Evolutionary conservation across 2,797 vertebrate species (phyloP), one percentile per base, ranked within the genome.

Genomic region (Bryconaethiops microstoma): DNA sequence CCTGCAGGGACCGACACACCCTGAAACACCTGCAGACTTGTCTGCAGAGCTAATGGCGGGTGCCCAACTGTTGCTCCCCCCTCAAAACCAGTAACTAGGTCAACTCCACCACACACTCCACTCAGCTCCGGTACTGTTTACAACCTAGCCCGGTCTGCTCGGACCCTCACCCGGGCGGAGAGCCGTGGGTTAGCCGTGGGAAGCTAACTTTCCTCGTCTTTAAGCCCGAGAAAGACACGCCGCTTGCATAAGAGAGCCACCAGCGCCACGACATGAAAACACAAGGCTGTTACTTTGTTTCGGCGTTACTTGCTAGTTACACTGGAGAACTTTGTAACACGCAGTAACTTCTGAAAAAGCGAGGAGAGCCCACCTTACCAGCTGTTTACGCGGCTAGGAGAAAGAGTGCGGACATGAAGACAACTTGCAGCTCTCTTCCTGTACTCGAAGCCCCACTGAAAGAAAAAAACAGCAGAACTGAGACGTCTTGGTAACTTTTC

Each of bases 391-490:
- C 83, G 74, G 87, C 88, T 79, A 81, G 4, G 2, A 78, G 80
- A 70, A 87, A 88, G 89, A 84, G 83, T 87, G 92, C 91, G 90
- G 92, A 92, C 94, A 95, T 95, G 92, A 60, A 94, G 91, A 89
- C 91, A 90, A 91, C 84, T 90, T 89, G 90, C 60, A 35, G 35
- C 35, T 35, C 89, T 87, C 82, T 42, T 67, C 65, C 60, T 23
- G 2, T 14, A 4, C 12, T 40, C 63, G 29, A 39, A 29, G 16
- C 63, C 29, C 7, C 14, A 64, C 62, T 0, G 13, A 63, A 62
- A 29, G 2, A 45, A 45, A 45, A 45, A 45, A 45, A 62, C 17
- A 21, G 77, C 60, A 62, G 57, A 78, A 86, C n/a, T 73, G 12
- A 45, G 42, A 14, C 76, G 19, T 85, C 82, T 0, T 39, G 25